Evolutionary conservation across 2,797 vertebrate species (phyloP).

Genomic region (Sebastes iracundus): DNA sequence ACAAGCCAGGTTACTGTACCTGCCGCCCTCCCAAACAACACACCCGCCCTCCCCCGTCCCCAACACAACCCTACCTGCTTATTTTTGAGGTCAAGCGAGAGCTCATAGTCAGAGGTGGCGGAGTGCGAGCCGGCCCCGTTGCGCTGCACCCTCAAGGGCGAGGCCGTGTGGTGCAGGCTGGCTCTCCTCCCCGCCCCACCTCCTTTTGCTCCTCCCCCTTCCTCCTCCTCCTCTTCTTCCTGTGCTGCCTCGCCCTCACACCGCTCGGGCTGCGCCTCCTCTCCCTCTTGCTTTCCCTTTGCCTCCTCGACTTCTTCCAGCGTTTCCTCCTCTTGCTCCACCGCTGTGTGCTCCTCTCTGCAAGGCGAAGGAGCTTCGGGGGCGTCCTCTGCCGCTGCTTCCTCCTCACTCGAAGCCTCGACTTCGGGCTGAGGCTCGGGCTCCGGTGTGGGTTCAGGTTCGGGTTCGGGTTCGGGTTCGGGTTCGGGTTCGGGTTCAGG

Average conservation of each 20-base stretch:
- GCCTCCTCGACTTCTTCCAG: conserved; percentile 45
- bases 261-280: conserved; percentile 25
- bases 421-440: conserved; percentile 8
- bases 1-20: conserved; percentile 36
- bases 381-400: neutral
- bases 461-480: neutral
- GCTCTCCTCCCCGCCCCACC: conserved; percentile 86
- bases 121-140: conserved; percentile 93
- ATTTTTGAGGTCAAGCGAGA: conserved; percentile 99
- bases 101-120: conserved; percentile 94
- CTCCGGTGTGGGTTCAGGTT: neutral
- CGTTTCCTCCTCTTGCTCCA: conserved; percentile 48
- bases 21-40: conserved; percentile 31
- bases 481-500: neutral
- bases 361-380: conserved; percentile 33
- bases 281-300: conserved; percentile 56
- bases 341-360: conserved; percentile 35
- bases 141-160: conserved; percentile 92
- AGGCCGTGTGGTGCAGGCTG: conserved; percentile 92
- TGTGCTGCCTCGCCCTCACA: conserved; percentile 33
- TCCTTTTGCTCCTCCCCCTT: conserved; percentile 79
- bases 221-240: conserved; percentile 70
- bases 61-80: conserved; percentile 93
- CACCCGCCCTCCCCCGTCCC: conserved; percentile 64
- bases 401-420: conserved; percentile 15